A percentile compares a stretch with the other conserved stretches of the same genome.
These are phyloP conservation scores for Protonemura montana DNA, from an alignment of 2,888 invertebrate genomes.

Conservation along the genomic window DNA sequence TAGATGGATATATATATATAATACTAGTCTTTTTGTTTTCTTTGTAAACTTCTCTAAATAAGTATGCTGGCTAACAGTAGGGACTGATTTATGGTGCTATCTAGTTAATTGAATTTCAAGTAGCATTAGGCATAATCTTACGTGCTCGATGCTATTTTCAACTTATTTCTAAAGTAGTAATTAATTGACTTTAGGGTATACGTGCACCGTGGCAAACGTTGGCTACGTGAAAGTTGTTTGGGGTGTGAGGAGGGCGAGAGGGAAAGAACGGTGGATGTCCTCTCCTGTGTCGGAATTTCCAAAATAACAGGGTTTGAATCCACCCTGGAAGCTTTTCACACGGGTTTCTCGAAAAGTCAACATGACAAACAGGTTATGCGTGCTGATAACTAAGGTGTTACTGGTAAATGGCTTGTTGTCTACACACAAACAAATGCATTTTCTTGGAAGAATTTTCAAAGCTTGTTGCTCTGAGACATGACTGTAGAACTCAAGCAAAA, in stretches of 20 bases:
- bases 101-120: slow-evolving; percentile 37
- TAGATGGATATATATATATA: not conserved
- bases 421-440: not conserved
- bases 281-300: not conserved
- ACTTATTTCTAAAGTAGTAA: slow-evolving; percentile 21
- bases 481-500: not conserved
- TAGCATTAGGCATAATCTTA: slow-evolving; percentile 19
- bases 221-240: not conserved
- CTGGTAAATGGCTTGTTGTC: not conserved
- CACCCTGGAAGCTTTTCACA: not conserved
- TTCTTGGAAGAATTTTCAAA: not conserved
- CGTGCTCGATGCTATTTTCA: slow-evolving; percentile 24
- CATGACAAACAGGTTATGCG: not conserved
- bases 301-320: not conserved
- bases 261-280: not conserved
- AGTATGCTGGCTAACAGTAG: slow-evolving; percentile 24
- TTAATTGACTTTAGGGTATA: slow-evolving; percentile 29
- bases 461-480: not conserved
- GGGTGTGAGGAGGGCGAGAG: not conserved
- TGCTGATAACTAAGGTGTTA: not conserved
- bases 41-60: slow-evolving; percentile 18
- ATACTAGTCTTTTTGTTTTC: slow-evolving; percentile 16
- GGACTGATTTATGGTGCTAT: slow-evolving; percentile 37
- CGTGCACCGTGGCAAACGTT: slow-evolving; percentile 7
- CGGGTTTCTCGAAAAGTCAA: not conserved